Evolutionary conservation across 2,888 invertebrate species (phyloP).

Genomic region (Hirtodrosophila trivittata): DNA sequence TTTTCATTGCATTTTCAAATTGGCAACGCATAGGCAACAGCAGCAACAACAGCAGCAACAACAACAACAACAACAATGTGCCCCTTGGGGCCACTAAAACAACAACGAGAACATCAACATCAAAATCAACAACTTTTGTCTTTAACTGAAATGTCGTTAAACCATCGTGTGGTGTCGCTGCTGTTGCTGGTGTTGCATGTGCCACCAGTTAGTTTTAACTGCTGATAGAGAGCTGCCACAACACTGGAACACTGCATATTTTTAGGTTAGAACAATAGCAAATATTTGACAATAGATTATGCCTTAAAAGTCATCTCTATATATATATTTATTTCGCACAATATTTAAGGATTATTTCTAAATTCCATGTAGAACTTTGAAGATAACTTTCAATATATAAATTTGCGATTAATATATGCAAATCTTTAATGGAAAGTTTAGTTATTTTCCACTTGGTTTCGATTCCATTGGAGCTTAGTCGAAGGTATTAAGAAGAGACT

Average conservation of each 20-base stretch:
- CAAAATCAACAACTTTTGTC: conserved; percentile 63
- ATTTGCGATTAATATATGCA: too few relatives aligned
- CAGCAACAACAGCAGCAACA: conserved; percentile 28
- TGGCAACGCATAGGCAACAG: conserved; percentile 56
- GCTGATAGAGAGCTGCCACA: neutral
- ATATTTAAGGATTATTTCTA: too few relatives aligned
- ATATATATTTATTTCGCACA: too few relatives aligned
- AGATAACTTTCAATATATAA: too few relatives aligned
- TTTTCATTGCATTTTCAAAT: conserved; percentile 69
- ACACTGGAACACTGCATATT: conserved; percentile 39
- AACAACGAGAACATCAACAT: conserved; percentile 24
- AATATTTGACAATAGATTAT: conserved; percentile 44
- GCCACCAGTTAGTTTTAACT: conserved; percentile 4
- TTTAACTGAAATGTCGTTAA: conserved; percentile 54
- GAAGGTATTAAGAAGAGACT: too few relatives aligned
- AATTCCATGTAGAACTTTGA: too few relatives aligned
- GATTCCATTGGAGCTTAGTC: too few relatives aligned
- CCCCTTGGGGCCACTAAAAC: conserved; percentile 33
- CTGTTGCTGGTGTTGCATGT: conserved; percentile 13
- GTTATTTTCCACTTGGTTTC: too few relatives aligned
- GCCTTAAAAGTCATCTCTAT: conserved; percentile 14
- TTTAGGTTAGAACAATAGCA: conserved; percentile 50
- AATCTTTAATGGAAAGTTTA: too few relatives aligned
- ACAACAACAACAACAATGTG: conserved; percentile 28
- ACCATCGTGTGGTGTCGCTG: conserved; percentile 35